Evolutionary conservation across 2,797 vertebrate genomes (phyloP), one percentile per base, ranked within the genome.

Genomic region (Hephaestus fuliginosus): DNA sequence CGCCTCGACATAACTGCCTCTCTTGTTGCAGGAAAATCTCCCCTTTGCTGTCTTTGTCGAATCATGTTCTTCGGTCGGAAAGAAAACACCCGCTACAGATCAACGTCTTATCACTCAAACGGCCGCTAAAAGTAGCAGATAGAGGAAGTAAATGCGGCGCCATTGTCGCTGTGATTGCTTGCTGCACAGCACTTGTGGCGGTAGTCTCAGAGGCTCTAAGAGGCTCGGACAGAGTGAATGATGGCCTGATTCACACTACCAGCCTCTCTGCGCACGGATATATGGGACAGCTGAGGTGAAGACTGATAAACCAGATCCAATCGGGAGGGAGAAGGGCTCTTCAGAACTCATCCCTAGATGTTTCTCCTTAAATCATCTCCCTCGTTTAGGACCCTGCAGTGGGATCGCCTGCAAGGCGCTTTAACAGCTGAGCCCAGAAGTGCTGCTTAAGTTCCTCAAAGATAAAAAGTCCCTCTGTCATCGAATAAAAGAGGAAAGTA

Each of bases 231-330:
- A 78, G 84, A 84, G 92, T 95, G 93, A 95, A 85, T 92, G 91
- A 95, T 95, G 88, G 90, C 60, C 88, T 90, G 91, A 93, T 93
- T 95, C 88, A 83, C 85, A 79, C 82, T 75, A 88, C 52, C 78
- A 80, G 67, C 56, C 77, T 89, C 91, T 89, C 78, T 82, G 82
- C 85, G 89, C 74, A 72, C 65, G 80, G 90, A 93, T 94, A 93
- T 95, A 95, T 88, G 91, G 92, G 94, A 94, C 92, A 93, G 91
- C 89, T 85, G 91, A 94, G 91, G 94, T 90, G 91, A 91, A 88
- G 91, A 89, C 87, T 91, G 94, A 95, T 95, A 94, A 95, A 94
- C 86, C 86, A 76, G 87, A 87, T 89, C 79, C 58, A 17, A 62
- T 88, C 87, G 74, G 68, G 73, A 81, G 74, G 15, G 76, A 80